Evolutionary conservation across 2,113 vertebrate species (phyloP).

Genomic region (Erythrocercus mccallii): DNA sequence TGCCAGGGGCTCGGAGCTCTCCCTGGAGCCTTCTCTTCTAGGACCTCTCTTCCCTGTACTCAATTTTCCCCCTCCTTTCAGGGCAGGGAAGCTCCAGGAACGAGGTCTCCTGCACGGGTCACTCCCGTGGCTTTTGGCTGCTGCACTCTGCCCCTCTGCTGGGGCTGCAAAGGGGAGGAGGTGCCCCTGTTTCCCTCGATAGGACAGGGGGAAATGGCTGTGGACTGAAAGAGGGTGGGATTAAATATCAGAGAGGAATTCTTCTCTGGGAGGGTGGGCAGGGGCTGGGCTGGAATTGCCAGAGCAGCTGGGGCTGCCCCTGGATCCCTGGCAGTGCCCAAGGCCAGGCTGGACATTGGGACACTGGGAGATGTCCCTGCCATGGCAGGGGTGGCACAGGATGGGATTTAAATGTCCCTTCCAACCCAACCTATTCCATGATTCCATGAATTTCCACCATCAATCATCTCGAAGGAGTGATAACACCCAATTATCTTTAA

Average conservation of each 20-base stretch:
- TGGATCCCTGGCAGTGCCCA: neutral
- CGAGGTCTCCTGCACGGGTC: neutral
- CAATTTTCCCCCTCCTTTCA: neutral
- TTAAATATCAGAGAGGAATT: neutral
- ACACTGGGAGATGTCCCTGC: neutral
- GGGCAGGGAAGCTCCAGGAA: neutral
- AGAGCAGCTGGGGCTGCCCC: neutral
- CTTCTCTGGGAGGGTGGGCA: no score
- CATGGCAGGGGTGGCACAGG: neutral
- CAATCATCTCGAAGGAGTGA: neutral
- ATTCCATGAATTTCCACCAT: neutral
- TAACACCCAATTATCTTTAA: neutral
- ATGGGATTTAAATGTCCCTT: no score
- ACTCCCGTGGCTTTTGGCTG: neutral
- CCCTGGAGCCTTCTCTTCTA: neutral
- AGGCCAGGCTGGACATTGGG: neutral
- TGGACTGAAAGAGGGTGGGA: neutral
- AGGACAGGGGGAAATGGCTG: neutral
- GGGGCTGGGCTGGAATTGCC: neutral
- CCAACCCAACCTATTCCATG: neutral
- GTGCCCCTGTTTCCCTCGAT: accelerated
- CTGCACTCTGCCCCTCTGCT: neutral
- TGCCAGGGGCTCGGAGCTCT: neutral
- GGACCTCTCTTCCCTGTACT: neutral
- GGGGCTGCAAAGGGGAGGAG: neutral